Percentiles rank a stretch among this genome's conserved stretches.
These are phyloP conservation scores for rabbit (Oryctolagus cuniculus) DNA, from an alignment of 2,113 vertebrate genomes.

Conservation along the genomic window DNA sequence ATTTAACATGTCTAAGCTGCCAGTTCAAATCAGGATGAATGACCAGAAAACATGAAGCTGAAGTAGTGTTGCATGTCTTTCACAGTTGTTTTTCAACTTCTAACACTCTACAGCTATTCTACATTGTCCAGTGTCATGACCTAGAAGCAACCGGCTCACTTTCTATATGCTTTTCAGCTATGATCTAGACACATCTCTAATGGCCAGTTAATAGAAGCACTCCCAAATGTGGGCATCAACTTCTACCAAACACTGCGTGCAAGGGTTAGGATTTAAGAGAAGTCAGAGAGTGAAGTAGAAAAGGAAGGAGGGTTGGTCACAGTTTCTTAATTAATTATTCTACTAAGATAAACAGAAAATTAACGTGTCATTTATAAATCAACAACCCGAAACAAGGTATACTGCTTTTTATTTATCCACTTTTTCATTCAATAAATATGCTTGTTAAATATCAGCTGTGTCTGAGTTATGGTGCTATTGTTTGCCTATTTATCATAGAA, in stretches of 20 bases:
- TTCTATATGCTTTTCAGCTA: background rate
- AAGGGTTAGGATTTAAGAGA: background rate
- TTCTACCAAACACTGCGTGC: background rate
- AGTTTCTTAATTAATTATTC: background rate
- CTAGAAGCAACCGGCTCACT: background rate
- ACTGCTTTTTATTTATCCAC: background rate
- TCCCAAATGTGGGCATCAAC: slow-evolving; percentile 15
- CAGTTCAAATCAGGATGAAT: background rate
- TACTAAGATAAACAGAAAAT: background rate
- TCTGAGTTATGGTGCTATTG: fast-evolving
- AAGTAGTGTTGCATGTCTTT: background rate
- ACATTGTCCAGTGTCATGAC: background rate
- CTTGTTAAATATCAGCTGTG: background rate
- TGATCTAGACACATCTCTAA: background rate
- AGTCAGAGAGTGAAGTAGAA: background rate
- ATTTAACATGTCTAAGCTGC: background rate
- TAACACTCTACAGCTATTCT: background rate
- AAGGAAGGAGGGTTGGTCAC: background rate
- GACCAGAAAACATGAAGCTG: background rate
- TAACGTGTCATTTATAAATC: background rate
- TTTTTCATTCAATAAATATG: background rate
- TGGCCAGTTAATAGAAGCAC: background rate
- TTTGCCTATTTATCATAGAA: background rate
- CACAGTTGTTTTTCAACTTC: background rate
- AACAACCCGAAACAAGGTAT: background rate